Evolutionary conservation across 2,113 vertebrate species (phyloP), one percentile per base, ranked within the genome.

Genomic region (Nothobranchius kuhntae): DNA sequence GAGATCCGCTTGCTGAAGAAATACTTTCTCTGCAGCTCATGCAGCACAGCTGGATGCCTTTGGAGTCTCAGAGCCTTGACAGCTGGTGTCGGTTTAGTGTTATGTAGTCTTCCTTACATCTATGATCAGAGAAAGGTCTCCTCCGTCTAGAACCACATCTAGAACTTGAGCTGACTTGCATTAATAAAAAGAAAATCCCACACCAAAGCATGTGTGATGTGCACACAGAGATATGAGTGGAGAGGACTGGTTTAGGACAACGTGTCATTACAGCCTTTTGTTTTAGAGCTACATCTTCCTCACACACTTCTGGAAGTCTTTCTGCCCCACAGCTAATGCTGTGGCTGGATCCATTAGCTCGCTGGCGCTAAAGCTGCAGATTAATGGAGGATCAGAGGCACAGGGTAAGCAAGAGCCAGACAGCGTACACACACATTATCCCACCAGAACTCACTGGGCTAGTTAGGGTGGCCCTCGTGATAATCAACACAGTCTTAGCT

Each of bases 311-410:
- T 50, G 17, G 47, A 62, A 38, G 42, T 7, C 53, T 40, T 8
- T 6, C 61, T 13, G 55, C 53, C 74, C 52, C 53, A 48, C 17
- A 38, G 67, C 69, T 83, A 85, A 82, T 73, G 66, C 74, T 80
- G 66, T 64, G 77, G 73, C 77, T 40, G 65, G 48, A 53, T 72
- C 75, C 84, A 88, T 88, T 84, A 89, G 84, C 84, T 87, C 84
- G 68, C 65, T 83, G 21, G 46, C 56, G 30, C 65, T 83, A 87
- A 87, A 78, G 81, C 79, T 73, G 56, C 77, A 78, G 87, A 88
- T 89, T 89, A 90, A 76, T 64, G 65, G 63, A 62, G 68, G 81
- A 84, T 88, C 79, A 83, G 55, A 78, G 82, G 82, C 84, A 59
- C 78, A 80, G 85, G 80, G 81, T 82, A 45, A 80, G 69, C 13